These are phyloP conservation scores for Calyptomena viridis DNA, from an alignment of 2,113 vertebrate species.

Conservation along the genomic window DNA sequence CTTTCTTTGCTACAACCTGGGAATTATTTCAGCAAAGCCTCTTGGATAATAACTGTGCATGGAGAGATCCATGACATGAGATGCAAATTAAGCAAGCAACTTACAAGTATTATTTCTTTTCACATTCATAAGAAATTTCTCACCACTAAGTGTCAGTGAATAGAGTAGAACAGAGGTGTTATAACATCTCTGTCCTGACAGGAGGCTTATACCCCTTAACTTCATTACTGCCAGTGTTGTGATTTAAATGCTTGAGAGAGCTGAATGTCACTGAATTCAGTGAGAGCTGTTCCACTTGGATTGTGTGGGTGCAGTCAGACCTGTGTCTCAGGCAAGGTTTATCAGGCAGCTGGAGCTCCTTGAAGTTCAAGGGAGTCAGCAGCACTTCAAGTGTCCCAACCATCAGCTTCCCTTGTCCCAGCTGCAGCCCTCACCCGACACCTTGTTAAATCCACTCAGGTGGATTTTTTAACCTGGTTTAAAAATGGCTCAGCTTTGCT, in stretches of 20 bases:
- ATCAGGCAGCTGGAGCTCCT: neutral
- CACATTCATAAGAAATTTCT: neutral
- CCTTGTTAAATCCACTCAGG: neutral
- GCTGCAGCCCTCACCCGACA: neutral
- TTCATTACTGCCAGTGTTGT: neutral
- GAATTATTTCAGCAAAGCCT: neutral
- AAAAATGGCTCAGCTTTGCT: neutral
- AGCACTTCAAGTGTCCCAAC: neutral
- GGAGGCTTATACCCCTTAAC: neutral
- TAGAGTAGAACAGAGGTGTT: neutral
- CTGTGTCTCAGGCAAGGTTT: rapidly evolving
- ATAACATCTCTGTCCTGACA: neutral
- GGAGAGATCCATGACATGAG: neutral
- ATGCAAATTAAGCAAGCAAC: neutral
- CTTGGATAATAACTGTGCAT: neutral
- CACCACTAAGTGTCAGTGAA: neutral
- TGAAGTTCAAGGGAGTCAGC: neutral
- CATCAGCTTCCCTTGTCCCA: neutral
- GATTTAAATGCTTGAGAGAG: neutral
- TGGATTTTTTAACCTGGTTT: neutral
- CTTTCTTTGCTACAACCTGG: neutral
- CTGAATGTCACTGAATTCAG: neutral
- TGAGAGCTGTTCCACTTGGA: neutral
- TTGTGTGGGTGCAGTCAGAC: neutral
- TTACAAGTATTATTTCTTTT: neutral